Conservation (phyloP, 2,888 invertebrate genomes). For the Sycophila texana region DNA sequence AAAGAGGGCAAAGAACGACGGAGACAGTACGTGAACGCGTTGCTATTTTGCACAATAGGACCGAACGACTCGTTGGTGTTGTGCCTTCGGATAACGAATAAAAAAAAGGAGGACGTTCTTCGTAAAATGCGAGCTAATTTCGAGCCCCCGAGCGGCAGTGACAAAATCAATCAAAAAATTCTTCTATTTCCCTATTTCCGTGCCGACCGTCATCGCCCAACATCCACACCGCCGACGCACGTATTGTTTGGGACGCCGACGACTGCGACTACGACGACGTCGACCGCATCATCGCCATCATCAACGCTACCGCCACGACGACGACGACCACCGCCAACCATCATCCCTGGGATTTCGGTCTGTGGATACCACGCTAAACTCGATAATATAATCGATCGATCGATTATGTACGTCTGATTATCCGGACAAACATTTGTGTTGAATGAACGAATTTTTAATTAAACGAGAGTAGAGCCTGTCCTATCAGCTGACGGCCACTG, state of each 20-base stretch:
- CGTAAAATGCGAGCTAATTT: conserved; percentile 9
- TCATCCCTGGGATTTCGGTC: conserved; percentile 13
- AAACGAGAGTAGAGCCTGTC: conserved; percentile 72
- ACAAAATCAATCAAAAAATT: conserved; percentile 70
- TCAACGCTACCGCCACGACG: conserved; percentile 49
- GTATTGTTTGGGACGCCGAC: conserved; percentile 19
- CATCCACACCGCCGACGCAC: not conserved
- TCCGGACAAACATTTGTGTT: not conserved
- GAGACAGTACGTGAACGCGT: no score
- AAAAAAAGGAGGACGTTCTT: not conserved
- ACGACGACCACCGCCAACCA: conserved; percentile 39
- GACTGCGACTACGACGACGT: conserved; percentile 54
- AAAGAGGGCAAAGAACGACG: no score
- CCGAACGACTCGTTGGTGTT: no score
- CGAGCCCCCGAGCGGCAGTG: conserved; percentile 22
- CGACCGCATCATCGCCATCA: conserved; percentile 40
- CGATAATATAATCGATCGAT: not conserved
- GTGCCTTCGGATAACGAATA: not conserved
- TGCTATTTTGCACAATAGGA: no score
- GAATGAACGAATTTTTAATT: no score
- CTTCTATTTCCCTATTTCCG: conserved; percentile 75
- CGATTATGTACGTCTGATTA: not conserved
- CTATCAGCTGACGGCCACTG: conserved; percentile 75
- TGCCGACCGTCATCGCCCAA: conserved; percentile 60
- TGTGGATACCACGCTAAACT: not conserved